Conservation (phyloP, 2,888 invertebrate species). For the Miltochrista miniata region DNA sequence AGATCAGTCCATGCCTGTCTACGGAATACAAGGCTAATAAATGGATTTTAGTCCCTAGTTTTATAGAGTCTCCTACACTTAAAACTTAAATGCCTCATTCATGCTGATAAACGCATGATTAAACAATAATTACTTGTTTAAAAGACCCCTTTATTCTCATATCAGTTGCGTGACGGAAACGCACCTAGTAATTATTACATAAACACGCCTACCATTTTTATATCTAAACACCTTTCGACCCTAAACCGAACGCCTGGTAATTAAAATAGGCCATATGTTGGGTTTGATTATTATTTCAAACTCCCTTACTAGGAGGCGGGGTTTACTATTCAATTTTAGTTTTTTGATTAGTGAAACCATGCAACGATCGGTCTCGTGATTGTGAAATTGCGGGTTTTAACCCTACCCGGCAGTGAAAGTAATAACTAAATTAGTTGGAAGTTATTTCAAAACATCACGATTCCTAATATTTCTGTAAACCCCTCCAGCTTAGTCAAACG, state of each 20-base stretch:
- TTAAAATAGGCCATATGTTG: conserved; percentile 44
- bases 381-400: background rate
- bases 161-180: conserved; percentile 36
- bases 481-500: background rate
- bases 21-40: too few relatives aligned
- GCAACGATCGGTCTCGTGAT: background rate
- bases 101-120: background rate
- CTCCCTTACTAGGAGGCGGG: conserved; percentile 6
- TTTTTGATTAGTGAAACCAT: conserved; percentile 27
- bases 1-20: too few relatives aligned
- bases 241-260: conserved; percentile 45
- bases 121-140: background rate
- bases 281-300: conserved; percentile 21
- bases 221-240: conserved; percentile 40
- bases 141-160: conserved; percentile 1
- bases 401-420: too few relatives aligned
- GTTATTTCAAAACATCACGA: background rate
- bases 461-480: background rate
- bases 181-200: conserved; percentile 55
- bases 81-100: too few relatives aligned
- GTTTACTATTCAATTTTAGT: conserved; percentile 24
- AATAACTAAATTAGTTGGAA: too few relatives aligned
- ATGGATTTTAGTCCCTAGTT: too few relatives aligned
- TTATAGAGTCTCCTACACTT: too few relatives aligned
- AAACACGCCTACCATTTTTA: conserved; percentile 39